Percentiles rank a stretch among this genome's conserved stretches.
These are phyloP conservation scores for Lethenteron camtschaticum DNA, from an alignment of 2,113 vertebrate genomes.

Conservation along the genomic window DNA sequence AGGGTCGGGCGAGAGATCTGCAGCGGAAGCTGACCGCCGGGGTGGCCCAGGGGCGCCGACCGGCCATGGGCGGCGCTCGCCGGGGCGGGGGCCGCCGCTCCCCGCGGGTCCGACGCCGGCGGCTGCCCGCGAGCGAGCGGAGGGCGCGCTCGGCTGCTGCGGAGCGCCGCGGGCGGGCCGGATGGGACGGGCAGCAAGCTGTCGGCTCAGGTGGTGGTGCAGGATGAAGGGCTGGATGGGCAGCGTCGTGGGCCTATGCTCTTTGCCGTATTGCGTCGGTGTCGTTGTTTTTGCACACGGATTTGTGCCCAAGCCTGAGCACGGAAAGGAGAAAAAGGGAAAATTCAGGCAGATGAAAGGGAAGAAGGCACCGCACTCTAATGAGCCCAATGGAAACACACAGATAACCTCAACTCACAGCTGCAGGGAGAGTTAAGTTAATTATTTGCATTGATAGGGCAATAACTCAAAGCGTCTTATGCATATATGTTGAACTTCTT, in stretches of 20 bases:
- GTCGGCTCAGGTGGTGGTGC: slow-evolving; percentile 60
- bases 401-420: not conserved
- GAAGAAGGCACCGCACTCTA: not conserved
- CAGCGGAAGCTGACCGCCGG: too few species aligned
- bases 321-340: not conserved
- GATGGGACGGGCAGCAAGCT: slow-evolving; percentile 48
- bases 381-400: slow-evolving; percentile 1
- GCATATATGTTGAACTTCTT: too few species aligned
- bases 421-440: too few species aligned
- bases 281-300: slow-evolving; percentile 32
- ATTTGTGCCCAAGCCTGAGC: slow-evolving; percentile 19
- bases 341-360: not conserved
- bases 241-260: slow-evolving; percentile 74
- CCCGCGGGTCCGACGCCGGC: slow-evolving; percentile 8
- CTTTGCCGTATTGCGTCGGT: slow-evolving; percentile 68
- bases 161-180: slow-evolving; percentile 13
- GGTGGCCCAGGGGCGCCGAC: slow-evolving; percentile 1
- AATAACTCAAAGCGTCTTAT: too few species aligned
- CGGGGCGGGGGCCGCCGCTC: not conserved
- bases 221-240: slow-evolving; percentile 96
- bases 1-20: too few species aligned
- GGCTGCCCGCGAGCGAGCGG: slow-evolving; percentile 14
- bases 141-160: slow-evolving; percentile 19
- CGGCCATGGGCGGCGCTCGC: not conserved
- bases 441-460: too few species aligned